These are phyloP conservation scores for Aphidius gifuensis DNA, from an alignment of 1,140 invertebrate genomes.

Conservation along the genomic window DNA sequence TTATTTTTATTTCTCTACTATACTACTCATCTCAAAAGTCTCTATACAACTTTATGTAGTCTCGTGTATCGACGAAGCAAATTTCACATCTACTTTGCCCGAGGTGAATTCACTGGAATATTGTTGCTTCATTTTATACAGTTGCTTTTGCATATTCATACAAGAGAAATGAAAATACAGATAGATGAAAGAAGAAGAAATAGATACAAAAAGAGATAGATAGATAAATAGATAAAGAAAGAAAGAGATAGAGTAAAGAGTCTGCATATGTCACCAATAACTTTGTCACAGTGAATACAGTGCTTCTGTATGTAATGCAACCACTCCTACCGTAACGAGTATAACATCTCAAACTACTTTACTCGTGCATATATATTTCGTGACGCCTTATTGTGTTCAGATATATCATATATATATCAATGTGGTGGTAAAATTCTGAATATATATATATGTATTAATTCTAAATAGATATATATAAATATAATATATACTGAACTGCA, in stretches of 20 bases:
- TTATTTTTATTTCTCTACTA: no score
- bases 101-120: conserved; percentile 34
- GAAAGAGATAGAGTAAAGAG: conserved; percentile 11
- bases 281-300: conserved; percentile 19
- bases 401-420: no score
- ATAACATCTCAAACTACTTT: no score
- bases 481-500: no score
- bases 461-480: no score
- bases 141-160: conserved; percentile 45
- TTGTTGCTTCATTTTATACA: conserved; percentile 37
- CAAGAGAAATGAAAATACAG: neutral
- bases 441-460: no score
- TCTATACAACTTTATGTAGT: no score
- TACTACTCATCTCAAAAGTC: no score
- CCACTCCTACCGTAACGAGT: neutral
- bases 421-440: no score
- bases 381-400: no score
- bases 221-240: neutral
- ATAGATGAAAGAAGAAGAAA: neutral
- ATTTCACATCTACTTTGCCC: conserved; percentile 31
- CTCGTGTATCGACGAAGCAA: conserved; percentile 32
- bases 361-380: no score
- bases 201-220: neutral
- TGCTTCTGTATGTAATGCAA: neutral
- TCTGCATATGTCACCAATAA: conserved; percentile 43